Conservation (phyloP, 2,888 invertebrate genomes). For the Orthosia gracilis region DNA sequence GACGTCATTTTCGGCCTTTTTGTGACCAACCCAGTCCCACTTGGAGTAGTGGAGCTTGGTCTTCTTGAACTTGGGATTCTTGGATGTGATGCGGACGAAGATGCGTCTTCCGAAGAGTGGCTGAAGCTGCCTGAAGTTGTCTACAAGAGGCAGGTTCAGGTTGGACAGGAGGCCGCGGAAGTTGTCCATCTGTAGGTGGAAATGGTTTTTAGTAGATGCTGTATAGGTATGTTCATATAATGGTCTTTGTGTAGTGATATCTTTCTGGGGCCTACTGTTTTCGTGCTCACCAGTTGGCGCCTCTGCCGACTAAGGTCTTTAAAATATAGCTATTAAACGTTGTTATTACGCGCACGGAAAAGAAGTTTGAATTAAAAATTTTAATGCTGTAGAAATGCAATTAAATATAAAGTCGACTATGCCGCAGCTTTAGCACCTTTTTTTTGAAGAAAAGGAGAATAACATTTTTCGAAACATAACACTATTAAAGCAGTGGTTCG, state of each 20-base stretch:
- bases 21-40: conserved; percentile 92
- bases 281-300: no score
- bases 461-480: no score
- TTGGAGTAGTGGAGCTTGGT: conserved; percentile 91
- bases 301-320: no score
- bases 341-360: no score
- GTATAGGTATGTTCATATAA: not conserved
- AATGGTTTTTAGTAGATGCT: not conserved
- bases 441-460: no score
- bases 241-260: not conserved
- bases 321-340: no score
- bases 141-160: conserved; percentile 92
- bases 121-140: conserved; percentile 93
- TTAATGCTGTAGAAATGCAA: no score
- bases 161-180: conserved; percentile 93
- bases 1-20: conserved; percentile 88
- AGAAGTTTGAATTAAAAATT: no score
- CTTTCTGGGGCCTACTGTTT: not conserved
- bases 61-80: conserved; percentile 91
- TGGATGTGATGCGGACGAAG: conserved; percentile 92
- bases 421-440: no score
- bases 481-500: no score
- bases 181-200: conserved; percentile 90
- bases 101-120: conserved; percentile 93
- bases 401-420: no score